Percentiles rank a stretch among this genome's conserved stretches.
Evolutionary conservation across 2,113 vertebrate genomes (phyloP).

Genomic region (Morone saxatilis): DNA sequence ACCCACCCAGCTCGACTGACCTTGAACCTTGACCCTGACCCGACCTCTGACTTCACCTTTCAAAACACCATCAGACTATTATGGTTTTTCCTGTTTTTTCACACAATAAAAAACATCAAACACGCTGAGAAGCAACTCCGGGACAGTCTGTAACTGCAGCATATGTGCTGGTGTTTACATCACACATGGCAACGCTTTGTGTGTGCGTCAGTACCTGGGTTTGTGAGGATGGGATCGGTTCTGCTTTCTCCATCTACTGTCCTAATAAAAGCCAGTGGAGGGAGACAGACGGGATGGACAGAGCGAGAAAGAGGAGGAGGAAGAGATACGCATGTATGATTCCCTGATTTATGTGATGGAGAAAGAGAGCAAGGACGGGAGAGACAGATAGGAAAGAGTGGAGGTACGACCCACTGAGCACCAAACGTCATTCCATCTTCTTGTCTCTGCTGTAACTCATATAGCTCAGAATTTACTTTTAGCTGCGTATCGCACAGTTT

Average conservation of each 20-base stretch:
- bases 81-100: neutral
- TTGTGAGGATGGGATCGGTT: slow-evolving; percentile 16
- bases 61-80: slow-evolving; percentile 35
- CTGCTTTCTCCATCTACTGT: slow-evolving; percentile 77
- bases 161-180: slow-evolving; percentile 35
- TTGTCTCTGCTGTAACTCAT: slow-evolving; percentile 23
- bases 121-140: neutral
- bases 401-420: slow-evolving; percentile 32
- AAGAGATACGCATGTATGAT: slow-evolving; percentile 55
- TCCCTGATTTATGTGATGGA: slow-evolving; percentile 69
- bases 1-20: slow-evolving; percentile 32
- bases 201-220: slow-evolving; percentile 15
- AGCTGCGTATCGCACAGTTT: neutral
- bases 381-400: slow-evolving; percentile 18
- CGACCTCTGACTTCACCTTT: slow-evolving; percentile 36
- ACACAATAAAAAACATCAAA: slow-evolving; percentile 37
- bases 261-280: slow-evolving; percentile 75
- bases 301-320: slow-evolving; percentile 53
- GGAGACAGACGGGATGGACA: slow-evolving; percentile 54
- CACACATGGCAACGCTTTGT: slow-evolving; percentile 63
- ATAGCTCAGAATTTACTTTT: neutral
- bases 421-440: slow-evolving; percentile 42
- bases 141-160: slow-evolving; percentile 46
- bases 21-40: slow-evolving; percentile 38
- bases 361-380: slow-evolving; percentile 23